Conservation (phyloP, 1,140 invertebrate species). For the Drosophila asahinai region DNA sequence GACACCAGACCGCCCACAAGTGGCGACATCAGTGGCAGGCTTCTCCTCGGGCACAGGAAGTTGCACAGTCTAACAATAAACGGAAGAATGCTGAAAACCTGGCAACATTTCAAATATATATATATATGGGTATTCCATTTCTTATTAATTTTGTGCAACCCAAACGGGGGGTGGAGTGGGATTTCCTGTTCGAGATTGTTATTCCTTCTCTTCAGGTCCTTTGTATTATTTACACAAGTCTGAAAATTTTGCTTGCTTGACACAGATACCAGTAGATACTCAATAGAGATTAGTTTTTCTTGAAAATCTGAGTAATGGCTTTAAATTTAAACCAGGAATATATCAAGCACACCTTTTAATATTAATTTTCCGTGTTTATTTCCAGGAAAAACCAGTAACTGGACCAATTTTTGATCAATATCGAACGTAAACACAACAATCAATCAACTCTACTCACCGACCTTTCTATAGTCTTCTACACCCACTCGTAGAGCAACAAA, state of each 20-base stretch:
- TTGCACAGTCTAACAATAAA: constrained; percentile 40
- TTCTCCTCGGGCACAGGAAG: constrained; percentile 14
- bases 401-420: constrained; percentile 69
- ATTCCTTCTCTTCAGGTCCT: not conserved
- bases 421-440: constrained; percentile 51
- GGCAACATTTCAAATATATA: constrained; percentile 34
- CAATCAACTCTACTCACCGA: constrained; percentile 64
- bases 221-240: not conserved
- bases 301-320: not conserved
- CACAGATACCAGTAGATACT: not conserved
- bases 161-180: not conserved
- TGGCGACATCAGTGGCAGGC: constrained; percentile 58
- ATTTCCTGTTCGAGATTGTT: constrained; percentile 2
- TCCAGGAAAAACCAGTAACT: constrained; percentile 49
- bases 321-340: too few relatives aligned
- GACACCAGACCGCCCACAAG: constrained; percentile 46
- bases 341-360: not conserved
- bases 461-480: constrained; percentile 59
- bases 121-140: constrained; percentile 15
- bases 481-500: constrained; percentile 16
- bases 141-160: constrained; percentile 38
- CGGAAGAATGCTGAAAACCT: constrained; percentile 7
- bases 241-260: constrained; percentile 2
- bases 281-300: not conserved
- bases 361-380: not conserved